Base-by-base conservation (phyloP, 2,888 invertebrate species). In the Euzetes globulus region DNA sequence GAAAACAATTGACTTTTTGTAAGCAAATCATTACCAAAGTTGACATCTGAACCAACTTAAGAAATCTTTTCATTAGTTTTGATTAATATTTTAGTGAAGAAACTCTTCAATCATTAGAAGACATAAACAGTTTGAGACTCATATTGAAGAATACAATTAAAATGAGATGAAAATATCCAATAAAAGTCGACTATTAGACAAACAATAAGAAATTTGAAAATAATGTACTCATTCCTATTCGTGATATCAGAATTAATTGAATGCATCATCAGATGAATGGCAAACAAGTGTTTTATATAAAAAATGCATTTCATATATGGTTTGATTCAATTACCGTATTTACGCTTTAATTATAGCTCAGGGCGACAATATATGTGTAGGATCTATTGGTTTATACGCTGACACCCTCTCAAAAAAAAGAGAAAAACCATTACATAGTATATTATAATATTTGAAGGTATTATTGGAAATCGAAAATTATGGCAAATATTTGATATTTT, bases 321-420 rank as follows among this genome's bases (percentile, higher is more conserved):
- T 41, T 68, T 22, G 68, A 68, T 41, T 37, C 68, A 68, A 68
- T 68, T 68, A 68, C 27, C 33, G 63, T 55, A 55, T 55, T 55
- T 19, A 63, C 33, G 19, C 63, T 63, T 58, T 63, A 63, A 63
- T 63, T 63, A 63, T 63, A 27, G 33, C 63, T 63, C 19, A 13
- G 63, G 63, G 63, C 63, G 33, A 52, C 6, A n/a, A 11, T 52
- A 52, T 1, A 19, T 41, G 41, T 41, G 41, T 41, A 41, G 41
- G 41, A 41, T 41, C 41, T 22, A 25, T 60, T 60, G 60, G 60
- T 27, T 60, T 60, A 60, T 27, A 60, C 60, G 60, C 27, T 60
- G 60, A 60, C 60, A 60, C 60, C 60, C 60, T 60, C 52, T 60
- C 60, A 60, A 22, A n/a, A n/a, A n/a, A n/a, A n/a, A n/a, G n/a